Base-by-base conservation (phyloP, 2,888 invertebrate genomes). In the Actias luna region DNA sequence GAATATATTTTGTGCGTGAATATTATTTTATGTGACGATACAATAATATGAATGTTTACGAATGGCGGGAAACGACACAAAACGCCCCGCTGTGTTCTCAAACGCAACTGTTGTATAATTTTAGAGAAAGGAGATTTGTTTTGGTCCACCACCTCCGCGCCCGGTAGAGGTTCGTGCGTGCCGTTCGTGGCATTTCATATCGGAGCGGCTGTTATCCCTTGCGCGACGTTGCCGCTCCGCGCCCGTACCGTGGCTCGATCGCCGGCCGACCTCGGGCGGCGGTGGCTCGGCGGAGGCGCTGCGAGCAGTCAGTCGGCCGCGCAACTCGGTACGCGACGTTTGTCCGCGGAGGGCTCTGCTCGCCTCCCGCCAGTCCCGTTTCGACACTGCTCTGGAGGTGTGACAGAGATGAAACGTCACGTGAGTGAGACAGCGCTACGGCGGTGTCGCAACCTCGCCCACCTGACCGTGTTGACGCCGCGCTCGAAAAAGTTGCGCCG, bases 381-480 rank as follows among this genome's bases (percentile, higher is more conserved):
- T 63, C 64, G 7, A 31, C 29, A 22, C 16, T n/a, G 59, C 67
- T 63, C 64, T 68, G 74, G 75, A 71, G 80, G 89, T 84, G 89
- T 75, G 84, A 92, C 78, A 79, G 85, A 84, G 89, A 89, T 72
- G 67, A 72, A 72, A 63, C 62, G 62, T 68, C 69, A 72, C 66
- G 72, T 69, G 79, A 84, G 75, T 73, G 87, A 83, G 89, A 89
- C 72, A 69, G 77, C 78, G 70, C 73, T 75, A 91, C 88, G 88
- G 86, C 91, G 85, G 88, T 91, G 92, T 91, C 92, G 92, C 92
- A 92, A 92, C 92, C 89, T 92, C 92, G 90, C 92, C 92, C 92
- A 92, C 92, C 92, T 92, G 92, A 92, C 91, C 89, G 91, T 92
- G 92, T 91, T 92, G 92, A 92, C 85, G 92, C 90, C 91, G 91